Conservation (phyloP, 2,113 vertebrate species). For the Solea senegalensis region DNA sequence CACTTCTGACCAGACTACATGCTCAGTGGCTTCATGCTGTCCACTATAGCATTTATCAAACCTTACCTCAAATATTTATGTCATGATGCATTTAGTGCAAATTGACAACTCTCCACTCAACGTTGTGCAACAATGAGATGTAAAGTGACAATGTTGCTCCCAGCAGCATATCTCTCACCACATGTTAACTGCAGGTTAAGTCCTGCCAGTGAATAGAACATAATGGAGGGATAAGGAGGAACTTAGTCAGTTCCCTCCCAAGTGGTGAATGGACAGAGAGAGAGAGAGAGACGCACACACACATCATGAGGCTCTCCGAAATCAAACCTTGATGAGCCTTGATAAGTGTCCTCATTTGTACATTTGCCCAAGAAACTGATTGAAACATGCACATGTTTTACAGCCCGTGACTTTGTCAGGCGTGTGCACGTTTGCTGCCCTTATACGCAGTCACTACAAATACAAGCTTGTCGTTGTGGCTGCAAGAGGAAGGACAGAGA, state of each 20-base stretch:
- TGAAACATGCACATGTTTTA: constrained; percentile 26
- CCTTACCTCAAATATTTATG: constrained; percentile 63
- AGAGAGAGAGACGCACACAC: background rate
- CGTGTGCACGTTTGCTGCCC: background rate
- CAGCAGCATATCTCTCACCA: constrained; percentile 61
- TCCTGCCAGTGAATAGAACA: background rate
- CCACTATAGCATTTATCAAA: constrained; percentile 32
- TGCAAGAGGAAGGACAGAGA: constrained; percentile 50
- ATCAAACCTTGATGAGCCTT: constrained; percentile 43
- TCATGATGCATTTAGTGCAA: constrained; percentile 52
- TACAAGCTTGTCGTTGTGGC: constrained; percentile 56
- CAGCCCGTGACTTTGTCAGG: background rate
- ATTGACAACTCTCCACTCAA: constrained; percentile 34
- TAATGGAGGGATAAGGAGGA: constrained; percentile 11
- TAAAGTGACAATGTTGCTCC: constrained; percentile 71
- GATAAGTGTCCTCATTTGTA: constrained; percentile 6
- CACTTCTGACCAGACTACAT: too few species aligned
- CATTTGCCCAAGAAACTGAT: constrained; percentile 20
- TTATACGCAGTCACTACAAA: constrained; percentile 20
- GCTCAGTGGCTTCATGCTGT: background rate
- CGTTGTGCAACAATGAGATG: constrained; percentile 59
- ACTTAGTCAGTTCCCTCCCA: constrained; percentile 1
- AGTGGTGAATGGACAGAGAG: constrained; percentile 14
- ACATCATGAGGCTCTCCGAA: constrained; percentile 24
- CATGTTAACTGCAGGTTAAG: constrained; percentile 27